These are phyloP conservation scores for Ferdinandea cuprea DNA, from an alignment of 2,888 invertebrate species.

Conservation along the genomic window DNA sequence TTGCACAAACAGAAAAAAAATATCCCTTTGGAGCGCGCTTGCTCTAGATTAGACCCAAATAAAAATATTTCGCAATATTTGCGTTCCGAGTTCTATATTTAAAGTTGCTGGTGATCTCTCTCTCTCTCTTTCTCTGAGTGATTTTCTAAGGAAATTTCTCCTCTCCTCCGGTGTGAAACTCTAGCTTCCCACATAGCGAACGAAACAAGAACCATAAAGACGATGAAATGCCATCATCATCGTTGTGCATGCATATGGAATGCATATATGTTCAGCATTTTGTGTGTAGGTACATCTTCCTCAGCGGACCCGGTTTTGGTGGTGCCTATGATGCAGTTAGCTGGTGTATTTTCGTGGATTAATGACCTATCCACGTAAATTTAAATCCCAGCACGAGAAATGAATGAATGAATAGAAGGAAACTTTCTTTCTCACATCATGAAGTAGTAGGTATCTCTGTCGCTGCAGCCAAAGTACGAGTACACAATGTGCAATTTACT, in stretches of 20 bases:
- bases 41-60: constrained; percentile 11
- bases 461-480: background rate
- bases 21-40: constrained; percentile 7
- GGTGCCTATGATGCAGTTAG: constrained; percentile 8
- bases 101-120: constrained; percentile 26
- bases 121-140: constrained; percentile 7
- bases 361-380: constrained; percentile 73
- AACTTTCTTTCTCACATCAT: constrained; percentile 70
- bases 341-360: constrained; percentile 64
- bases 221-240: constrained; percentile 28
- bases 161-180: constrained; percentile 62
- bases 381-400: constrained; percentile 46
- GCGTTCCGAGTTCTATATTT: constrained; percentile 64
- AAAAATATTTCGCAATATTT: constrained; percentile 53
- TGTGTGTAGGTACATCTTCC: constrained; percentile 49
- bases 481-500: constrained; percentile 37
- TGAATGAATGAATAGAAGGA: constrained; percentile 40
- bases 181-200: constrained; percentile 64
- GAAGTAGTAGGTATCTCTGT: background rate
- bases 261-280: constrained; percentile 49
- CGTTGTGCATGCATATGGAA: constrained; percentile 52
- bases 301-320: constrained; percentile 42
- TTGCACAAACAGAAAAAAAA: constrained; percentile 12
- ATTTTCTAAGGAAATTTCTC: background rate
- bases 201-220: too few species aligned